Evolutionary conservation across 1,140 invertebrate species (phyloP), one percentile per base, ranked within the genome.

Genomic region (Drosophila pachea): DNA sequence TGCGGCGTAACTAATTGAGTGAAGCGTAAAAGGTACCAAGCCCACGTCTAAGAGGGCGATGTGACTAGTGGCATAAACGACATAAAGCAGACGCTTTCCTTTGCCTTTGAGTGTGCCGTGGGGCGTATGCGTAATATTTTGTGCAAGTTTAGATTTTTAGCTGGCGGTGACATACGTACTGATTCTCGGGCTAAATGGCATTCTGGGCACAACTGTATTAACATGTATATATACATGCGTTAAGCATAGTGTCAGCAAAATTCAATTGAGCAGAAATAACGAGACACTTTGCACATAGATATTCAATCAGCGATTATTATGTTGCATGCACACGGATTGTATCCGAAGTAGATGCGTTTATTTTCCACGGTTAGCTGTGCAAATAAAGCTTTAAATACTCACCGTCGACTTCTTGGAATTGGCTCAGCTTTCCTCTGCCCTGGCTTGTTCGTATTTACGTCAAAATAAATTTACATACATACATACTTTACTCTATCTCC

Each of bases 1-100:
- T 70, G 62, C 48, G 50, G 48, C 42, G 59, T 47, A 64, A 54
- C 66, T 78, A 73, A 82, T 82, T 82, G 78, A 83, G 74, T 83
- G 74, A 74, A 83, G 78, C 68, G 67, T 74, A 78, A 83, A 78
- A 70, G 50, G 58, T 42, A 52, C 45, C 53, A 53, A 62, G 38
- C 31, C 52, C 56, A 65, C 61, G 52, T 22, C 29, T 12, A 22
- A 38, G 7, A 12, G 4, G 35, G 22, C 35, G 22, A 22, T 43
- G 14, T 12, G 35, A 14, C 31, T 36, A 48, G 22, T 42, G 14
- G 3, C 45, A 22, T 0, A 4, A n/a, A 3, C 12, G 16, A 29
- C 22, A 22, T 22, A 16, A 14, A 1, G 16, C 43, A 45, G 8
- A 45, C 42, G n/a, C 14, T n/a, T 55, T 11, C 29, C 22, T 38